These are phyloP conservation scores for Amphiprion ocellaris DNA, from an alignment of 2,113 vertebrate genomes.

Conservation along the genomic window DNA sequence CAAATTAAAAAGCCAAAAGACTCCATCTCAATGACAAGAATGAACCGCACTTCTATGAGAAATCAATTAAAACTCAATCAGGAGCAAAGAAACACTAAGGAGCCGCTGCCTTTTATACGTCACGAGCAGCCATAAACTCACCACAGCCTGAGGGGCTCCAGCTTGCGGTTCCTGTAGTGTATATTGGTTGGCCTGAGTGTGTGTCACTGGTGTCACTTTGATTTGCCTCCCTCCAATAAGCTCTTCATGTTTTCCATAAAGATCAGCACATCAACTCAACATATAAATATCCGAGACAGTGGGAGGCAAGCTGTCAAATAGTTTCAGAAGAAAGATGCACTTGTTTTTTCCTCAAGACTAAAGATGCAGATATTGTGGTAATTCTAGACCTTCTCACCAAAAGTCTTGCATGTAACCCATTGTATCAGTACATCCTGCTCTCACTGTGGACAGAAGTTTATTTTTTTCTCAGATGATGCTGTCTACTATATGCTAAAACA, in stretches of 20 bases:
- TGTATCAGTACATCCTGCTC: too few relatives aligned
- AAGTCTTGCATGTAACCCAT: too few relatives aligned
- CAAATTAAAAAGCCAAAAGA: conserved; percentile 68
- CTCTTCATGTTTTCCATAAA: conserved; percentile 71
- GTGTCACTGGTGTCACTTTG: conserved; percentile 77
- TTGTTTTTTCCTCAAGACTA: not conserved
- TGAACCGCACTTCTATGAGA: conserved; percentile 62
- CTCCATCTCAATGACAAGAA: conserved; percentile 62
- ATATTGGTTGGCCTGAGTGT: conserved; percentile 54
- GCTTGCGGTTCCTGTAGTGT: conserved; percentile 58
- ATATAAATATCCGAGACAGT: conserved; percentile 35
- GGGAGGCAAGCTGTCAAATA: conserved; percentile 15
- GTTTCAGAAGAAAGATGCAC: conserved; percentile 39
- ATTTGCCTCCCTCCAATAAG: conserved; percentile 64
- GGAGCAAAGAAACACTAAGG: conserved; percentile 44
- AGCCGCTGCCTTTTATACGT: conserved; percentile 49
- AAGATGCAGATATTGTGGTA: not conserved
- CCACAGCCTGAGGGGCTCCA: conserved; percentile 71
- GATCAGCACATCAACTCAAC: conserved; percentile 59
- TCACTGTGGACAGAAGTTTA: too few relatives aligned
- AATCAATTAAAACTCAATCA: conserved; percentile 80
- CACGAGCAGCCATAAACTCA: conserved; percentile 51
- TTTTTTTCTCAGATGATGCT: too few relatives aligned
- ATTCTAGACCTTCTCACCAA: too few relatives aligned
- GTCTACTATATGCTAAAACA: too few relatives aligned